Conservation (phyloP, 2,113 vertebrate species). For the Lamprotornis superbus region DNA sequence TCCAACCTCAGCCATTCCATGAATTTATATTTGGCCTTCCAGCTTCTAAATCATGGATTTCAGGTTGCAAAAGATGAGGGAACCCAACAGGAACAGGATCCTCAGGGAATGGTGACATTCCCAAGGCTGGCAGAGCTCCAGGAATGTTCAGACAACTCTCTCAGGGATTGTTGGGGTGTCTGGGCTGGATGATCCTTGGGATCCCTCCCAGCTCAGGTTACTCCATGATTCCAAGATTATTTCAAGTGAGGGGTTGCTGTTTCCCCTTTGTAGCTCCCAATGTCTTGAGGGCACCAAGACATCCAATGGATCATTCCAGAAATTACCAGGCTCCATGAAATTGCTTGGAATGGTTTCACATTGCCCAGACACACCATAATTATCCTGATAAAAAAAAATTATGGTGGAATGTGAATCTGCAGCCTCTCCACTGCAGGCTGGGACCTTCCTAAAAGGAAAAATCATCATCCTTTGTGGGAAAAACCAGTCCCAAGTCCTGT, state of each 20-base stretch:
- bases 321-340: neutral
- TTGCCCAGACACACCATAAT: neutral
- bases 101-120: neutral
- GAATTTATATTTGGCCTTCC: neutral
- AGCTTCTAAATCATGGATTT: fast-evolving
- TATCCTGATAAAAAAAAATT: neutral
- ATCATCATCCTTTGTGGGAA: fast-evolving
- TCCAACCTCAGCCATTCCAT: neutral
- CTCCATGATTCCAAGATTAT: neutral
- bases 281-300: neutral
- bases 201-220: neutral
- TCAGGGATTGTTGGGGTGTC: no score
- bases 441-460: neutral
- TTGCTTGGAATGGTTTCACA: neutral
- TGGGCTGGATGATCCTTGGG: neutral
- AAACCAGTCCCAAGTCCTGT: neutral
- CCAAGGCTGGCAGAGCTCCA: neutral
- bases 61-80: fast-evolving
- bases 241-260: fast-evolving
- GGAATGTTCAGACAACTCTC: neutral
- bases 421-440: neutral
- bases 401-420: neutral
- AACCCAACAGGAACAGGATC: neutral
- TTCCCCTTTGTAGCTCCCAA: fast-evolving
- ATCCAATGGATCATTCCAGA: neutral